These are phyloP conservation scores for Hydrochoerus hydrochaeris DNA, from an alignment of 2,113 vertebrate genomes.

Conservation along the genomic window DNA sequence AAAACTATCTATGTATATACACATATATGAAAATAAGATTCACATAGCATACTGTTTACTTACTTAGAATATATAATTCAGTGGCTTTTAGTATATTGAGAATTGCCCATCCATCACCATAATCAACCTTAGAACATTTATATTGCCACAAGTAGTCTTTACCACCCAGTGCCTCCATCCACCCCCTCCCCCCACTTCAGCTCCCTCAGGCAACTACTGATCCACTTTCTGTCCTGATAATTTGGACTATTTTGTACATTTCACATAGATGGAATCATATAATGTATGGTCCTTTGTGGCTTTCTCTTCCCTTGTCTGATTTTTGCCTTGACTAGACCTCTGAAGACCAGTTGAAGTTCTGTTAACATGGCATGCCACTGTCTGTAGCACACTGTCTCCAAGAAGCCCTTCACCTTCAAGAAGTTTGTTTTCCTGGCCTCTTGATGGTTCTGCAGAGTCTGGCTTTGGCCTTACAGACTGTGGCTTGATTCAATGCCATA, in stretches of 20 bases:
- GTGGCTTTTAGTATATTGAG: not conserved
- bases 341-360: not conserved
- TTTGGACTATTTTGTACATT: not conserved
- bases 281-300: not conserved
- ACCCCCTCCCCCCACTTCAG: rapidly evolving
- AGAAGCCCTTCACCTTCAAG: not conserved
- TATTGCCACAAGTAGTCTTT: not conserved
- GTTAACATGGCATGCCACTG: not conserved
- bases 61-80: not conserved
- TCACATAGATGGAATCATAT: not conserved
- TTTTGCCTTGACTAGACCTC: not conserved
- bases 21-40: not conserved
- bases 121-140: not conserved
- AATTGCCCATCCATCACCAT: not conserved
- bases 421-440: not conserved
- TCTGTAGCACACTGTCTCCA: not conserved
- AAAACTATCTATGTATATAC: not conserved
- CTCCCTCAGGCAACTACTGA: not conserved
- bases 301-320: not conserved
- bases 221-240: not conserved
- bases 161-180: too few species aligned
- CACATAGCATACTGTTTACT: not conserved
- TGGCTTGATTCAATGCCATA: not conserved
- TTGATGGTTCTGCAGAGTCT: not conserved
- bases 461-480: not conserved